Evolutionary conservation across 53 echinoderm and acorn worm genomes (phyloP).

Genomic region (Mesocentrotus franciscanus): DNA sequence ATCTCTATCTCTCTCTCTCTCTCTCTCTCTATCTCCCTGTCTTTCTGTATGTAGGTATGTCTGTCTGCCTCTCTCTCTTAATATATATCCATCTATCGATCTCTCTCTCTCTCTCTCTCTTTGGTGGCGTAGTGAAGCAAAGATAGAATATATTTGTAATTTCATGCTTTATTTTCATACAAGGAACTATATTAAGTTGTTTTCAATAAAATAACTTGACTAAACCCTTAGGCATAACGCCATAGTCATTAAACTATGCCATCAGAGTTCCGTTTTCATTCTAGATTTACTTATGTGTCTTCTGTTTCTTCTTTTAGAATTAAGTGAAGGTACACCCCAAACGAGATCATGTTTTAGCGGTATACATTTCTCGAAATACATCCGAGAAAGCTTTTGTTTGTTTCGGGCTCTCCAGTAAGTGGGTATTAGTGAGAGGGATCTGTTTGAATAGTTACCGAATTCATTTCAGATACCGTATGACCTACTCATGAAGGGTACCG

Average conservation of each 20-base stretch:
- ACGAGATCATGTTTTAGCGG: no score
- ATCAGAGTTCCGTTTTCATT: neutral
- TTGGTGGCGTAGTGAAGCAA: neutral
- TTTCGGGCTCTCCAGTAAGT: neutral
- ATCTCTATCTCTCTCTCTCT: no score
- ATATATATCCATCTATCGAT: neutral
- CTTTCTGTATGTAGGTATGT: no score
- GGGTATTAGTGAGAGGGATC: neutral
- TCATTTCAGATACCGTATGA: neutral
- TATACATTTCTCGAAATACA: no score
- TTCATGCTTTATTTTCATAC: neutral
- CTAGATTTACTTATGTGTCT: neutral
- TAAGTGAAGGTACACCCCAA: neutral
- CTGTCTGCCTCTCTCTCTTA: neutral
- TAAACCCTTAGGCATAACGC: neutral
- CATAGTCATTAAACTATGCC: neutral
- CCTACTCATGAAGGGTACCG: neutral
- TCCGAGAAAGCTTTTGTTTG: neutral
- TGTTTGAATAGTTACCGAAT: neutral
- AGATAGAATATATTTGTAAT: no score
- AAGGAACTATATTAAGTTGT: neutral
- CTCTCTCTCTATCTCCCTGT: neutral
- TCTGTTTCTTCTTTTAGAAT: neutral
- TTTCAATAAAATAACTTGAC: neutral
- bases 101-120: neutral